Evolutionary conservation across 2,888 invertebrate species (phyloP), one percentile per base, ranked within the genome.

Genomic region (Drosophila seclusa): DNA sequence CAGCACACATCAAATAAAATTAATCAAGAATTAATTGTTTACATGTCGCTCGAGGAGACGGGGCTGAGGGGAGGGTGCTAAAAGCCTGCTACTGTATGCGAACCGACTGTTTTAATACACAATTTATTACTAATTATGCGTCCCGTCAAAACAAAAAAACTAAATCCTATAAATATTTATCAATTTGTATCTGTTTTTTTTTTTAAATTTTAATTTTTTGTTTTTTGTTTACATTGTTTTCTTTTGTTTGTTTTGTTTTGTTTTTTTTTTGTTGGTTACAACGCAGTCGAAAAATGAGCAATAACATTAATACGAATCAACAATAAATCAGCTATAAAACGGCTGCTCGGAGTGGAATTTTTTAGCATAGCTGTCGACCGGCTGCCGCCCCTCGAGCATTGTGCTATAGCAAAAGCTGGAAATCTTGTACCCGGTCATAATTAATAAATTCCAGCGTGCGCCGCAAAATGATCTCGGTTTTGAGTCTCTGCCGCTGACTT

Each of bases 381-480:
- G 13, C 36, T 49, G 60, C 36, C 54, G 27, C 27, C 11, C 45
- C 63, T n/a, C 24, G 16, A 38, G 38, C 31, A 24, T 50, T 66
- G 49, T 69, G 64, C 74, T 62, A 31, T 48, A n/a, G 57, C 45
- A 31, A 49, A 31, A 42, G n/a, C 57, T 36, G 54, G 54, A 76
- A 54, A 73, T 65, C 49, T 63, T 76, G 70, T 73, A 68, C 72
- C 65, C 71, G 75, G 64, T 71, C 77, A 85, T 86, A 87, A 83
- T 86, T 87, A 82, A 87, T 86, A 87, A 87, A 87, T 87, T 87
- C 86, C 86, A 86, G 86, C 86, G 86, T 87, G 82, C 86, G 86
- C 86, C 82, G 79, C 75, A 59, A 77, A 74, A 69, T 80, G 66
- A 83, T 69, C 76, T 68, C 64, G 70, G 63, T 68, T 74, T 71